Evolutionary conservation across 1,140 invertebrate genomes (phyloP), one percentile per base, ranked within the genome.

Genomic region (Drosophila orena): DNA sequence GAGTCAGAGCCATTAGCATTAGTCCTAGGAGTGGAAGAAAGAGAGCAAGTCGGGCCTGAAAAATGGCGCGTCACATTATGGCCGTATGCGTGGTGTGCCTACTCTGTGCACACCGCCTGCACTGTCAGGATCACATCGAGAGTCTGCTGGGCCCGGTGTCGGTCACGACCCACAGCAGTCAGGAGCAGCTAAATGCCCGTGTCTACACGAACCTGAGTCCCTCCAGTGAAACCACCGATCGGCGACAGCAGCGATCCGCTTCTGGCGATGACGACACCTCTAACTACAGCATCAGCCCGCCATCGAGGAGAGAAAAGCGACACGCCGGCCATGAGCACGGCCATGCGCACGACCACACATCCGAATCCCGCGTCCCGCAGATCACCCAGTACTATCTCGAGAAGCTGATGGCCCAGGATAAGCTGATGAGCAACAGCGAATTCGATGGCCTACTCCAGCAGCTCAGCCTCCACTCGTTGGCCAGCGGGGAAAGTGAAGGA

Each of bases 71-170:
- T 54, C 91, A 92, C 65, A 92, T 92, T 68, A 94, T 96, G 73
- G 96, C 95, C 14, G 95, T 97, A 22, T 96, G 96, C 79, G 95
- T 96, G 91, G 95, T 97, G 77, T 97, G 96, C 90, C 94, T 96
- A 38, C 91, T 97, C 3, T 96, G 96, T 86, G 95, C 96, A 11
- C 94, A 95, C 43, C 96, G 96, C 68, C 94, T 94, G 42, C 94
- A 95, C 2, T 96, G 96, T 81, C 94, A 94, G 34, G 95, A 93
- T 81, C 96, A 94, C 91, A 93, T 93, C 17, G 80, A 53, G 10
- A 71, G 70, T 17, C 37, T 84, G 4, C 17, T 77, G 1, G 37
- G 72, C 56, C 43, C 84, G 53, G 61, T 53, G 15, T 17, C 34
- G 24, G 59, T n/a, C 0, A 61, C 50, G 52, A 37, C 30, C 42